Conservation (phyloP, 2,888 invertebrate species). For the Orthosia incerta region DNA sequence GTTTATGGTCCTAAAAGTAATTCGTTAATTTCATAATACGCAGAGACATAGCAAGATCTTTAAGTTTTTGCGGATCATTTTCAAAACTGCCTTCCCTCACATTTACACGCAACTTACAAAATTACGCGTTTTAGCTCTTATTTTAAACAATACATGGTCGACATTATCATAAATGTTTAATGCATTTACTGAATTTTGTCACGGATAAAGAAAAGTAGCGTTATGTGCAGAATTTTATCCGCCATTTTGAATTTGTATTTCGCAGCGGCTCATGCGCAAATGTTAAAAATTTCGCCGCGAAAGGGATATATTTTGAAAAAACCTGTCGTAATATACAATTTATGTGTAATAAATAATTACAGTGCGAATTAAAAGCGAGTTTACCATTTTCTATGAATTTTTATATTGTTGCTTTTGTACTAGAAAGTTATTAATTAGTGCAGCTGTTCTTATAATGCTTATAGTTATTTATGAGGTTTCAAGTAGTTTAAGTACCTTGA, state of each 20-base stretch:
- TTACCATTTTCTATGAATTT: slow-evolving; percentile 54
- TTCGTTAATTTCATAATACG: slow-evolving; percentile 64
- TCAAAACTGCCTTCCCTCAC: slow-evolving; percentile 47
- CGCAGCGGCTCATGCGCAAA: slow-evolving; percentile 63
- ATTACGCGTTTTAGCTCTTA: slow-evolving; percentile 49
- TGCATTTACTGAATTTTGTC: slow-evolving; percentile 62
- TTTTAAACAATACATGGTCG: slow-evolving; percentile 50
- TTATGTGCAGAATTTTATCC: slow-evolving; percentile 59
- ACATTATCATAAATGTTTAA: slow-evolving; percentile 59
- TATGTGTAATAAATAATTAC: slow-evolving; percentile 62
- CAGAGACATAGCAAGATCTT: slow-evolving; percentile 45
- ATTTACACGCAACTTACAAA: slow-evolving; percentile 31
- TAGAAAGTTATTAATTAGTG: slow-evolving; percentile 58
- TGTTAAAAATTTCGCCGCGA: slow-evolving; percentile 62
- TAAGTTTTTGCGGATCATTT: slow-evolving; percentile 58
- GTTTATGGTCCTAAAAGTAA: slow-evolving; percentile 54
- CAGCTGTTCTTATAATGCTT: slow-evolving; percentile 43
- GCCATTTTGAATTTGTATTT: slow-evolving; percentile 66
- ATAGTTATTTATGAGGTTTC: slow-evolving; percentile 46
- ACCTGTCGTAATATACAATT: slow-evolving; percentile 55
- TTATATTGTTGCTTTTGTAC: slow-evolving; percentile 43
- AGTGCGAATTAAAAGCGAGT: slow-evolving; percentile 29
- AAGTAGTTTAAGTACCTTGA: slow-evolving; percentile 24
- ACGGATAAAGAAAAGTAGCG: slow-evolving; percentile 60
- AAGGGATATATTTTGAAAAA: slow-evolving; percentile 61